A percentile compares a stretch with the other conserved stretches of the same genome.
phyloP scores from a whole-genome alignment of 2,113 vertebrate species.

The Burhinus bistriatus region DNA sequence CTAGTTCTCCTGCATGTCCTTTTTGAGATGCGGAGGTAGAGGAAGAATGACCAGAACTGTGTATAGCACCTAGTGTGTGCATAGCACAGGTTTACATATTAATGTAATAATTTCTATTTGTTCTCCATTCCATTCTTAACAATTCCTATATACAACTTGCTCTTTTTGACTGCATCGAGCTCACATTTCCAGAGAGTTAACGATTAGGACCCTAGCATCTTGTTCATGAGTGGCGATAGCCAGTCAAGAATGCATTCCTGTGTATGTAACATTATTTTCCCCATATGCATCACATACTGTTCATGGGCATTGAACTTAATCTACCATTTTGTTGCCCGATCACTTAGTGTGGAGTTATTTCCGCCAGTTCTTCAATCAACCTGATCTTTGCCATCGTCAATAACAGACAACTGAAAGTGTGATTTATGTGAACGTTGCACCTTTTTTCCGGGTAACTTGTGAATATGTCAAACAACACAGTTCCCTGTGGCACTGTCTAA shows the following conservation, averaged over 20 bases:
- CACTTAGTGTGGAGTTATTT: neutral
- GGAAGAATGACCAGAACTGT: neutral
- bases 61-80: neutral
- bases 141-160: neutral
- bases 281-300: rapidly evolving
- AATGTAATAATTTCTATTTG: no score
- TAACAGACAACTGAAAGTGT: neutral
- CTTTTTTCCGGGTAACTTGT: neutral
- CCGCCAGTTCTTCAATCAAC: neutral
- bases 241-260: neutral
- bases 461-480: rapidly evolving
- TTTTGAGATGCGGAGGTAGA: neutral
- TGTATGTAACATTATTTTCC: neutral
- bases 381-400: neutral
- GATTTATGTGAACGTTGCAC: neutral
- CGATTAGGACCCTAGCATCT: rapidly evolving
- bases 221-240: rapidly evolving
- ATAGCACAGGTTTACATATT: neutral
- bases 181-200: neutral
- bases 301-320: neutral
- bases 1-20: rapidly evolving
- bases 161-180: rapidly evolving
- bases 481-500: neutral
- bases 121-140: neutral
- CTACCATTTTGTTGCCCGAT: rapidly evolving